Evolutionary conservation across 2,797 vertebrate genomes (phyloP).

Genomic region (Lithobates pipiens): DNA sequence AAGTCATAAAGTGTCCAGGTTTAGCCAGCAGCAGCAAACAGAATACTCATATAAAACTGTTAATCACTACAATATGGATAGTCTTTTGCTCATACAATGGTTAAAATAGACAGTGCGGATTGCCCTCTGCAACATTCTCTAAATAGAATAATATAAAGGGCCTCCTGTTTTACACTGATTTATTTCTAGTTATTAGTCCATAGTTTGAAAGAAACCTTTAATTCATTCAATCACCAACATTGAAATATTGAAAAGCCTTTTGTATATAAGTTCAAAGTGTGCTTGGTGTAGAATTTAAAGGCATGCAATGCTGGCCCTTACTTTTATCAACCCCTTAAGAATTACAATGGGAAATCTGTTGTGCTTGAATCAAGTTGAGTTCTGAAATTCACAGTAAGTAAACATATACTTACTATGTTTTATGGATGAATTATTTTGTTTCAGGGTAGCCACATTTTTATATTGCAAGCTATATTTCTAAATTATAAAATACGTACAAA

Average conservation of each 20-base stretch:
- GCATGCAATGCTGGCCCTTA: background rate
- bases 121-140: too few species aligned
- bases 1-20: too few species aligned
- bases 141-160: background rate
- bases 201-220: background rate
- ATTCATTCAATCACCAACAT: background rate
- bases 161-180: too few species aligned
- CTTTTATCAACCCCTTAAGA: background rate
- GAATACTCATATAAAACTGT: too few species aligned
- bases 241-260: background rate
- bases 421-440: background rate
- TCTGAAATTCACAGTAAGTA: background rate
- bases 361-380: background rate
- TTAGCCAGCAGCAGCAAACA: too few species aligned
- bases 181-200: too few species aligned
- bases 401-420: background rate
- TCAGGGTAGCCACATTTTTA: background rate
- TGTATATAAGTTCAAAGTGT: background rate
- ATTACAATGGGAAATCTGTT: too few species aligned
- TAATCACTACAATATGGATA: too few species aligned
- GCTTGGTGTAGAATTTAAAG: background rate
- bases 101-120: too few species aligned
- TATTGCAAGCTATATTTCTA: conserved; percentile 1
- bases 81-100: too few species aligned
- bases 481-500: conserved; percentile 23